phyloP scores from a whole-genome alignment of 2,113 vertebrate species.

The Megalops atlanticus region DNA sequence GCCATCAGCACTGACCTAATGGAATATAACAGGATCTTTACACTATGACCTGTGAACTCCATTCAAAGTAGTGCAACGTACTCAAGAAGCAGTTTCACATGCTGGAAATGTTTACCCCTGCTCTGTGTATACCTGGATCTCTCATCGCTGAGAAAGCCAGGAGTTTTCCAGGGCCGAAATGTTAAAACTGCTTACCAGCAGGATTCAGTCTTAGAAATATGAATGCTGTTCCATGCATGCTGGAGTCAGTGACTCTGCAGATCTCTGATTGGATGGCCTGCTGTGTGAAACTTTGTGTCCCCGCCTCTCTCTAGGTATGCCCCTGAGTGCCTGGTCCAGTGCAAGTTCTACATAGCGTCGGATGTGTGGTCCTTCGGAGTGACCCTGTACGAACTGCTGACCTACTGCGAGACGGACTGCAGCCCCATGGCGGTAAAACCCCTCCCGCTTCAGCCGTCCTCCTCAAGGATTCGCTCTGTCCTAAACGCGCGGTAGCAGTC shows the following conservation, averaged over 20 bases:
- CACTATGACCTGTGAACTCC: no score
- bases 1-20: background rate
- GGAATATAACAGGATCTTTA: background rate
- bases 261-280: background rate
- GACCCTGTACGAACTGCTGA: conserved; percentile 91
- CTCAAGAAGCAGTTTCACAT: background rate
- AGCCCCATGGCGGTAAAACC: conserved; percentile 85
- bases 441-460: background rate
- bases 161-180: background rate
- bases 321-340: conserved; percentile 87
- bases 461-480: background rate
- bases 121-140: background rate
- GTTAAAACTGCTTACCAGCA: no score
- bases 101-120: background rate
- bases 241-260: background rate
- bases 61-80: background rate
- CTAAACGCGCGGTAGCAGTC: background rate
- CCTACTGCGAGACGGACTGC: conserved; percentile 83
- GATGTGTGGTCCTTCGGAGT: conserved; percentile 98
- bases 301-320: conserved; percentile 80
- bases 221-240: background rate
- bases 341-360: conserved; percentile 93
- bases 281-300: background rate
- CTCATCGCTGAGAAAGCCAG: background rate
- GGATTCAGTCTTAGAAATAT: no score